Evolutionary conservation across 2,113 vertebrate species (phyloP).

Genomic region (Nibea coibor): DNA sequence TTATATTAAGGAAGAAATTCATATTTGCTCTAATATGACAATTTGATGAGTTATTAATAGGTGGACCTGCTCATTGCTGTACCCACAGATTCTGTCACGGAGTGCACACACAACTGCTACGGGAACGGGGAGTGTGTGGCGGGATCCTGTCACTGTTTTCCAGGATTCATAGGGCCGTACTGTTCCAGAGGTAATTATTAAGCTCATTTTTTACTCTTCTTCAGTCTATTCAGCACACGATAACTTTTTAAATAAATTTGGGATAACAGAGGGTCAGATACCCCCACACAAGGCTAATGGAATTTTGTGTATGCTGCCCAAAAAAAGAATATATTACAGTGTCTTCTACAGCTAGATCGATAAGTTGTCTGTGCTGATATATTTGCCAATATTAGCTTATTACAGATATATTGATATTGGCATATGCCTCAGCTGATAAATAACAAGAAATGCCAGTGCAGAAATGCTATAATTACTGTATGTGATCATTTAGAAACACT

Average conservation of each 20-base stretch:
- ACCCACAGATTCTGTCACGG: conserved; percentile 92
- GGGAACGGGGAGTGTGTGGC: conserved; percentile 98
- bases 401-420: not conserved
- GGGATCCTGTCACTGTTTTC: conserved; percentile 97
- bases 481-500: conserved; percentile 2
- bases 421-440: not conserved
- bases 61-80: conserved; percentile 43
- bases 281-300: not conserved
- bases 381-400: not conserved
- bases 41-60: conserved; percentile 62
- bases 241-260: not conserved
- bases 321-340: not conserved
- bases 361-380: not conserved
- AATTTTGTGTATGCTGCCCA: not conserved
- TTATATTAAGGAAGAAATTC: conserved; percentile 34
- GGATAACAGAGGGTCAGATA: not conserved
- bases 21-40: conserved; percentile 43
- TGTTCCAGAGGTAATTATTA: conserved; percentile 93
- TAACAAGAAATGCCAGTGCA: not conserved
- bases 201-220: conserved; percentile 2
- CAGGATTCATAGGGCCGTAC: conserved; percentile 96
- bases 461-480: not conserved
- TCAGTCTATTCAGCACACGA: not conserved
- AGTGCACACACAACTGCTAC: conserved; percentile 97
- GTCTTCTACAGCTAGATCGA: not conserved